Base-by-base conservation (phyloP, 2,888 invertebrate species). In the Mythimna vitellina region DNA sequence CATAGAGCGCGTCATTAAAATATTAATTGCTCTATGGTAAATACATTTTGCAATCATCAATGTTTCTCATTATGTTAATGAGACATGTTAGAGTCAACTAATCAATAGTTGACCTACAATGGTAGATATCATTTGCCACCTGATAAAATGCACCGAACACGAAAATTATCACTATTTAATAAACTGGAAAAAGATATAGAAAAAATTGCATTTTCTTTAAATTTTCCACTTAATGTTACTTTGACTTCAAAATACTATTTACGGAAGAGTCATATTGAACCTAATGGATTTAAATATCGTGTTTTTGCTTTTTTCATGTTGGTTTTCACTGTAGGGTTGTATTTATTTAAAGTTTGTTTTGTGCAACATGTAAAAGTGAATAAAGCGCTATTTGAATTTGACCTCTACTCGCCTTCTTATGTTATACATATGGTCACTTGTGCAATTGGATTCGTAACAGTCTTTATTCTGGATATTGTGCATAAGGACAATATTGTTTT, bases 401-500 rank as follows among this genome's bases (percentile, higher is more conserved):
- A 22, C 5, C 53, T 53, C 12, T 53, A 25, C 10, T 53, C 53
- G 10, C 53, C 53, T 53, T 53, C 53, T 53, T 53, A 12, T 53
- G 6, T 53, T 53, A 22, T 53, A 22, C 53, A n/a, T 56, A 56
- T 17, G 14, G 20, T 49, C 10, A 14, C n/a, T 3, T 54, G 60
- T 20, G n/a, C 25, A 14, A 2, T 60, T 6, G 49, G 35, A 14
- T 75, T 67, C 20, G 32, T 29, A 8, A 25, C n/a, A 8, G 29
- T 75, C 7, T 75, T 58, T 8, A 64, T 58, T 29, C 5, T 64
- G 0, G 46, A 54, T 20, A 22, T 64, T 6, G 46, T 60, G 10
- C 62, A 75, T 14, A 60, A 22, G 1, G 17, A 29, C 14, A 64
- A 63, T 7, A 51, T 67, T 12, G 29, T 75, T 2, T 29, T 7